A percentile compares a stretch with the other conserved stretches of the same genome.
phyloP scores from a whole-genome alignment of 64 coral and sea anemone genomes.

The Actinia tenebrosa region DNA sequence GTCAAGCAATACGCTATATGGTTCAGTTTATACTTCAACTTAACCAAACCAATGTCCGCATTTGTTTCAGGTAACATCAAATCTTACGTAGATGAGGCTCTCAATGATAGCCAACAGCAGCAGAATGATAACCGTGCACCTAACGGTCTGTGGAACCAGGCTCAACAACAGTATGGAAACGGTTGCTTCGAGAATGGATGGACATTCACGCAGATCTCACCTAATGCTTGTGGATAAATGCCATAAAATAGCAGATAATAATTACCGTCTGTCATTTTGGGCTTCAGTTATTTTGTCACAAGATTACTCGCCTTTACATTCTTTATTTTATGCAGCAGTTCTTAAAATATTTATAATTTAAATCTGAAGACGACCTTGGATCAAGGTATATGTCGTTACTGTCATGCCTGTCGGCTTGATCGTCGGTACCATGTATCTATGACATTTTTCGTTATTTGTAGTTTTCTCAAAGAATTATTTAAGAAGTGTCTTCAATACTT shows the following conservation, averaged over 20 bases:
- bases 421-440: no score
- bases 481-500: no score
- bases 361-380: no score
- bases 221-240: background rate
- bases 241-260: background rate
- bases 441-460: background rate
- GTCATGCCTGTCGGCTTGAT: no score
- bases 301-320: no score
- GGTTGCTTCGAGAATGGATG: background rate
- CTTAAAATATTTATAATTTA: no score
- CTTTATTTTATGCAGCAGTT: no score
- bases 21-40: no score
- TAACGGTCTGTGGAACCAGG: background rate
- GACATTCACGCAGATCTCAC: background rate
- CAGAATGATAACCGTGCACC: background rate
- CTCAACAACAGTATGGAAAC: conserved; percentile 1
- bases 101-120: background rate
- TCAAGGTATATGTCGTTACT: no score
- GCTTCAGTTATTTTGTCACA: background rate
- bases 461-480: background rate
- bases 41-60: background rate
- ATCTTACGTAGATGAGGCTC: background rate
- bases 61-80: background rate
- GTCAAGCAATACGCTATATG: no score
- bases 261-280: no score